Conservation (phyloP, 2,888 invertebrate species). For the Sipunculus nudus region DNA sequence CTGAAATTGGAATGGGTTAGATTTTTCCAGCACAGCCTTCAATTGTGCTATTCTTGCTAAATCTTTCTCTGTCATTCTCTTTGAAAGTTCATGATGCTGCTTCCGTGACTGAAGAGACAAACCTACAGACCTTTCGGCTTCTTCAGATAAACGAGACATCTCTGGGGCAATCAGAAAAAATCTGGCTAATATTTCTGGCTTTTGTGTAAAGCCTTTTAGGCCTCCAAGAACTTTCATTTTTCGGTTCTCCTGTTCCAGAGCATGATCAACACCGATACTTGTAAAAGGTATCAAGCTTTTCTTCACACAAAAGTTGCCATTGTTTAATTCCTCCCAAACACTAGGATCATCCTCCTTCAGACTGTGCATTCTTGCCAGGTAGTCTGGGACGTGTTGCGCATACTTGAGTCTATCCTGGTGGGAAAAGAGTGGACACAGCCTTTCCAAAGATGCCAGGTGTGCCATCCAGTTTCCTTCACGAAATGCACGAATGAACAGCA, state of each 20-base stretch:
- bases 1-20: not conserved
- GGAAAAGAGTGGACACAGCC: slow-evolving; percentile 17
- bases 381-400: slow-evolving; percentile 18
- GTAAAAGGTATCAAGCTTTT: slow-evolving; percentile 10
- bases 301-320: too few relatives aligned
- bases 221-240: slow-evolving; percentile 19
- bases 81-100: slow-evolving; percentile 5
- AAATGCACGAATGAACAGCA: slow-evolving; percentile 17
- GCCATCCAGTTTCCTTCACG: slow-evolving; percentile 22
- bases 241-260: slow-evolving; percentile 20
- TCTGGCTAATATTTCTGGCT: slow-evolving; percentile 12
- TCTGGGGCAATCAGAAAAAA: slow-evolving; percentile 21
- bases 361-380: slow-evolving; percentile 15
- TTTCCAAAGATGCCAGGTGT: slow-evolving; percentile 16
- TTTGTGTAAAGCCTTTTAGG: slow-evolving; percentile 16
- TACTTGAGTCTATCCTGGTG: slow-evolving; percentile 17
- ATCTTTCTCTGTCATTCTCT: not conserved
- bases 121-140: slow-evolving; percentile 10
- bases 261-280: slow-evolving; percentile 15
- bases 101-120: not conserved
- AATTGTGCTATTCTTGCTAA: not conserved
- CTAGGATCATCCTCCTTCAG: too few relatives aligned
- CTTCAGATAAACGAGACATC: slow-evolving; percentile 20
- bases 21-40: not conserved
- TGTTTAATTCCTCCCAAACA: too few relatives aligned